These are phyloP conservation scores for Peromyscus attwateri DNA, from an alignment of 2,797 vertebrate genomes.

Conservation along the genomic window DNA sequence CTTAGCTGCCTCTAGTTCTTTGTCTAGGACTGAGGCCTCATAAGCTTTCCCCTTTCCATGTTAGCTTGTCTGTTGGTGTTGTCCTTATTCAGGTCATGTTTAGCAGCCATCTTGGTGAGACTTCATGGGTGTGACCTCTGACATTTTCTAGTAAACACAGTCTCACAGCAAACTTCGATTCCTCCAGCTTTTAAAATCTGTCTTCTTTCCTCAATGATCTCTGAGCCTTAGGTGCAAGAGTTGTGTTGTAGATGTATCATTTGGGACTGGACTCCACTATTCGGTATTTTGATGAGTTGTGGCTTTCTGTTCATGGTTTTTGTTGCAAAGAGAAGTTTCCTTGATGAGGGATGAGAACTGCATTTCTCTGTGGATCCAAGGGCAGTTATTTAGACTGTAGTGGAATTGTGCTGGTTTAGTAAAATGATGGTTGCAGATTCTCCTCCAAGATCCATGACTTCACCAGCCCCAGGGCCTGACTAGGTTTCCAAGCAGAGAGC, in stretches of 20 bases:
- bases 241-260: not conserved
- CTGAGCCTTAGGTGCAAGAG: not conserved
- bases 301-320: not conserved
- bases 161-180: not conserved
- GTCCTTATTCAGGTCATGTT: not conserved
- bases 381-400: not conserved
- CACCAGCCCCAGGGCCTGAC: not conserved
- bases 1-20: not conserved
- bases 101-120: not conserved
- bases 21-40: not conserved
- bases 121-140: not conserved
- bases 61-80: not conserved
- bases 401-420: not conserved
- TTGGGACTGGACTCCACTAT: not conserved
- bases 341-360: not conserved
- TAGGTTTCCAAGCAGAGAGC: not conserved
- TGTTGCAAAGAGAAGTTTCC: not conserved
- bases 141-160: not conserved
- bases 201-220: not conserved
- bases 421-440: not conserved
- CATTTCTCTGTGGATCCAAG: not conserved
- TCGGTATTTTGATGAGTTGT: not conserved
- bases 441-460: not conserved
- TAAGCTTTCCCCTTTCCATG: not conserved
- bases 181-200: not conserved